phyloP scores from a whole-genome alignment of 2,888 invertebrate genomes.

The Caenorhabditis sinica region DNA sequence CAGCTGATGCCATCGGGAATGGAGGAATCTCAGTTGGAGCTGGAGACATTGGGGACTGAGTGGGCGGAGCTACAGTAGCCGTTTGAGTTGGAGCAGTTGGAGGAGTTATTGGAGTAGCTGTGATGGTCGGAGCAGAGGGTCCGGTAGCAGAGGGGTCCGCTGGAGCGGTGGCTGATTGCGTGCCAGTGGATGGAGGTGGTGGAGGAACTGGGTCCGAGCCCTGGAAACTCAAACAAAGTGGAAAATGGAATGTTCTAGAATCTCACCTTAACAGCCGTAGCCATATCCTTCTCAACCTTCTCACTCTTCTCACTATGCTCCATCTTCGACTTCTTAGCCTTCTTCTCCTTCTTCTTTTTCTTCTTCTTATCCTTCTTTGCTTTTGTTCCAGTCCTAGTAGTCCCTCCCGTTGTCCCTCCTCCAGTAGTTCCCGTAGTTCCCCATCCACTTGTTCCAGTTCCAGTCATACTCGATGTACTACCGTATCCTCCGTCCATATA shows the following conservation, averaged over 20 bases:
- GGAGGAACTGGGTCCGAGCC: not conserved
- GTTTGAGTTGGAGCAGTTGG: not conserved
- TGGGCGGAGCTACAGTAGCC: not conserved
- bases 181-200: not conserved
- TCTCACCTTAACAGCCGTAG: not conserved
- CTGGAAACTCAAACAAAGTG: too few species aligned
- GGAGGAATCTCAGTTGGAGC: not conserved
- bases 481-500: not conserved
- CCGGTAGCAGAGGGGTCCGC: not conserved
- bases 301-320: not conserved
- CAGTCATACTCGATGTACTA: not conserved
- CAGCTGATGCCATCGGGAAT: not conserved
- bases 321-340: not conserved
- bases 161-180: not conserved
- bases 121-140: too few species aligned
- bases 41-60: not conserved
- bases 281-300: not conserved
- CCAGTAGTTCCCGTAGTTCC: not conserved
- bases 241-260: not conserved
- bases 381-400: conserved; percentile 3
- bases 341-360: conserved; percentile 16
- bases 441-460: conserved; percentile 19
- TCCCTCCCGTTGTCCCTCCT: not conserved
- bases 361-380: conserved; percentile 21
- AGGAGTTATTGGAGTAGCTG: not conserved